Base-by-base conservation (phyloP, 2,888 invertebrate species). In the Branchipolynoe longqiensis region DNA sequence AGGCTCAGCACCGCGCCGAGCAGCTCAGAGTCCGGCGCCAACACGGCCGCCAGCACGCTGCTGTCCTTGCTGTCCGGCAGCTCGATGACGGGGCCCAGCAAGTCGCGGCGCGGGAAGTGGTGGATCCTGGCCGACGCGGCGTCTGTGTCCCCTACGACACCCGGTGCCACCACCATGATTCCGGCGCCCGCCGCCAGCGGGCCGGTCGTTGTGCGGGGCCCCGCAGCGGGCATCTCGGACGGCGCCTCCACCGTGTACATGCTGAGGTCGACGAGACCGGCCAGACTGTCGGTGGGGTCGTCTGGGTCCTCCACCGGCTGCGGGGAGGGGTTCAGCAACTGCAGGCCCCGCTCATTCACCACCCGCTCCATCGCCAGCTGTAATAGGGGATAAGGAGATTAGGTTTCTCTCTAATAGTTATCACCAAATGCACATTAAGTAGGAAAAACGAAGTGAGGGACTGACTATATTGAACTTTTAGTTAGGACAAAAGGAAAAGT, bases 61-160 rank as follows among this genome's bases (percentile, higher is more conserved):
- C 82, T 48, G 0, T 73, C 54, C 33, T 86, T 85, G 33, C 22
- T 81, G 48, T 87, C 87, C 36, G 87, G 87, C n/a, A 87, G 58
- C 58, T 73, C 56, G 22, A 87, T 82, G 33, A 87, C 85, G 3
- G 85, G 59, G n/a, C 87, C 87, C n/a, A 83, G 56, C 22, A 86
- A 73, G 48, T 87, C 87, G 6, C 41, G 62, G 54, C 85, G 85
- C 31, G 85, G 33, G 31, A 86, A 62, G n/a, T 85, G 83, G 6
- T 85, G 78, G 48, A 48, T 48, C 8, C 28, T 31, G 31, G 78
- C 28, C 12, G 22, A 28, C 18, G 3, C 73, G 3, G 73, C 4
- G 2, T 14, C 25, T 1, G 62, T 28, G 28, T 12, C 12, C 25
- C 25, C 62, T 28, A 31, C 62, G 6, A 31, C 31, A 25, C 62